A percentile compares a stretch with the other conserved stretches of the same genome.
phyloP scores from a whole-genome alignment of 2,888 invertebrate species.

The Tholera decimalis region DNA sequence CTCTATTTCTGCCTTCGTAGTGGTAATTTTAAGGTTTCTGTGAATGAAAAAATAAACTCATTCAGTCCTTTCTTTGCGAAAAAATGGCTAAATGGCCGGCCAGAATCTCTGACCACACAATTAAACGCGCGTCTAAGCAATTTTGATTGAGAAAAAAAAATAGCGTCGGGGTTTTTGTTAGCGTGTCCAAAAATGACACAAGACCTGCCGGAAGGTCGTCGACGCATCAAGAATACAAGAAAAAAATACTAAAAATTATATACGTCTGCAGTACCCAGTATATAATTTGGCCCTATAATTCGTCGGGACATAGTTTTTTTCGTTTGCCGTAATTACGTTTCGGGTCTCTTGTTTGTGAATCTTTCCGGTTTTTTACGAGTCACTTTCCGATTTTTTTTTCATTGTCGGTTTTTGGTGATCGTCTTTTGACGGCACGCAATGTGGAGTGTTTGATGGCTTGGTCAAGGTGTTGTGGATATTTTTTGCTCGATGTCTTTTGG shows the following conservation, averaged over 20 bases:
- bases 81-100: constrained; percentile 30
- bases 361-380: constrained; percentile 75
- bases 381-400: constrained; percentile 64
- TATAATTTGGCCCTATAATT: constrained; percentile 87
- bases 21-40: not conserved
- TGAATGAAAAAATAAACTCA: constrained; percentile 27
- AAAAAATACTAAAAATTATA: constrained; percentile 71
- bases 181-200: constrained; percentile 78
- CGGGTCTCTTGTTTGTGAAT: constrained; percentile 70
- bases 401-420: constrained; percentile 55
- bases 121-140: constrained; percentile 47
- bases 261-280: constrained; percentile 52
- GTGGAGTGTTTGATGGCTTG: constrained; percentile 42
- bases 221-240: constrained; percentile 52
- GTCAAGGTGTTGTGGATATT: constrained; percentile 14
- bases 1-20: not conserved
- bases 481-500: not conserved
- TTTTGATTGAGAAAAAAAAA: constrained; percentile 60
- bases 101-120: constrained; percentile 36
- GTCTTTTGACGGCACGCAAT: constrained; percentile 48
- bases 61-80: constrained; percentile 5
- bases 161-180: constrained; percentile 65
- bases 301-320: constrained; percentile 72
- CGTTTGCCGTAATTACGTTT: constrained; percentile 77
- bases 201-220: constrained; percentile 68